A percentile compares a stretch with the other conserved stretches of the same genome.
Conservation (phyloP, 2,797 vertebrate species). For the Myripristis jacobus region DNA sequence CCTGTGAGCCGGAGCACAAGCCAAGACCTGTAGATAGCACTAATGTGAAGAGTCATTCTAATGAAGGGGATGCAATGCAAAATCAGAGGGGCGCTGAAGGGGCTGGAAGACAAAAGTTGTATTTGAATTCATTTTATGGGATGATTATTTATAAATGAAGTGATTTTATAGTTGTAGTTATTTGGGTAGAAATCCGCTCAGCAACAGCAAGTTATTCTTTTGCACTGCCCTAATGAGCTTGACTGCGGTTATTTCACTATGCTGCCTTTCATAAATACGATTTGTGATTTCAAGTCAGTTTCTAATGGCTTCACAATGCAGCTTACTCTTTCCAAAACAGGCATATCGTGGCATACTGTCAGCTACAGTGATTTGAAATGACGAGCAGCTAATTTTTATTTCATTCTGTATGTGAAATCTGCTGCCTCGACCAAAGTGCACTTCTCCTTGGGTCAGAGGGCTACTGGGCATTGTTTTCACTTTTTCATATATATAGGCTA, state of each 20-base stretch:
- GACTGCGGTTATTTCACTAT: constrained; percentile 31
- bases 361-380: constrained; percentile 48
- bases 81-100: constrained; percentile 15
- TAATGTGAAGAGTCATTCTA: constrained; percentile 18
- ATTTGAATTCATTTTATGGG: constrained; percentile 47
- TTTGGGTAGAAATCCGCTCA: constrained; percentile 36
- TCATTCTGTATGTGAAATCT: constrained; percentile 3
- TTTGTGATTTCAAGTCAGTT: constrained; percentile 43
- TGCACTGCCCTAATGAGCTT: constrained; percentile 47
- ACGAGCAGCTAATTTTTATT: constrained; percentile 66
- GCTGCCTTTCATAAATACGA: constrained; percentile 43
- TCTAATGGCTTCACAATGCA: constrained; percentile 46
- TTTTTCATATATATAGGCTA: constrained; percentile 31
- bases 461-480: constrained; percentile 65
- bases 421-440: constrained; percentile 77
- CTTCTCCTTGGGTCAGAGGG: constrained; percentile 69
- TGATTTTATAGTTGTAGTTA: constrained; percentile 53
- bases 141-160: constrained; percentile 69
- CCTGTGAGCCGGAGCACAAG: constrained; percentile 49
- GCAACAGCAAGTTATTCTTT: constrained; percentile 1
- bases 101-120: constrained; percentile 9
- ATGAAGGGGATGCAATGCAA: neutral
- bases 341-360: constrained; percentile 35
- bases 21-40: constrained; percentile 9
- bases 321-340: constrained; percentile 30